Percentiles rank a stretch among this genome's conserved stretches.
Evolutionary conservation across 2,888 invertebrate genomes (phyloP).

Genomic region (Drosophila ustulata): DNA sequence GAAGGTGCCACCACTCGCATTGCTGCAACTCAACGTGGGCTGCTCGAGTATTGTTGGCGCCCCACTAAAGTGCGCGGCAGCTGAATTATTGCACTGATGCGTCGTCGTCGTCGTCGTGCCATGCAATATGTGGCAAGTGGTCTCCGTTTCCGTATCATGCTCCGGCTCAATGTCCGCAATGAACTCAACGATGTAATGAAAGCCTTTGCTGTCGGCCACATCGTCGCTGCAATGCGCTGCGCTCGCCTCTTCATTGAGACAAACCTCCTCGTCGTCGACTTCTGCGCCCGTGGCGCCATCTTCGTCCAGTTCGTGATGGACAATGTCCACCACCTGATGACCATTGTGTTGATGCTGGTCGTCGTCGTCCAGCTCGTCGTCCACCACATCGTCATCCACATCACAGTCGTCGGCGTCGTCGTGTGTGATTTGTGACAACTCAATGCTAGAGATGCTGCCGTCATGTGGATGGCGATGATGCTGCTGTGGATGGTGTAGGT

Average conservation of each 20-base stretch:
- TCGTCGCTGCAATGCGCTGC: conserved; percentile 74
- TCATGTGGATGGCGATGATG: conserved; percentile 70
- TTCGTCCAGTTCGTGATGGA: conserved; percentile 78
- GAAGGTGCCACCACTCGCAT: not conserved
- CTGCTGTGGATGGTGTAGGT: conserved; percentile 54
- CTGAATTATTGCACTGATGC: conserved; percentile 32
- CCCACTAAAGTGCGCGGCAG: not conserved
- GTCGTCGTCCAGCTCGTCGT: conserved; percentile 62
- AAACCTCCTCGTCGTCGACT: conserved; percentile 82
- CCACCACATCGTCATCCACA: conserved; percentile 49
- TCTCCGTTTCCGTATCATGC: conserved; percentile 44
- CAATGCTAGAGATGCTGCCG: conserved; percentile 74
- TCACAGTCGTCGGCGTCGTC: conserved; percentile 45
- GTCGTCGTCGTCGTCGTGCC: conserved; percentile 8
- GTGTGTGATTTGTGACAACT: conserved; percentile 65
- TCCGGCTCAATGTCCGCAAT: conserved; percentile 70
- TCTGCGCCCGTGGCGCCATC: conserved; percentile 75
- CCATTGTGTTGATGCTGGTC: conserved; percentile 63
- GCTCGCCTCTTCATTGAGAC: conserved; percentile 80
- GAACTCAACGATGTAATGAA: conserved; percentile 81
- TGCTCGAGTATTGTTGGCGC: conserved; percentile 63
- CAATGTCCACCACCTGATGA: conserved; percentile 78
- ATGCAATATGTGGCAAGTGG: not conserved
- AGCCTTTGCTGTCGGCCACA: conserved; percentile 72
- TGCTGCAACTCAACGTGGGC: conserved; percentile 52